A percentile compares a stretch with the other conserved stretches of the same genome.
phyloP scores from a whole-genome alignment of 2,113 vertebrate genomes.

The Todiramphus saurophagus region DNA sequence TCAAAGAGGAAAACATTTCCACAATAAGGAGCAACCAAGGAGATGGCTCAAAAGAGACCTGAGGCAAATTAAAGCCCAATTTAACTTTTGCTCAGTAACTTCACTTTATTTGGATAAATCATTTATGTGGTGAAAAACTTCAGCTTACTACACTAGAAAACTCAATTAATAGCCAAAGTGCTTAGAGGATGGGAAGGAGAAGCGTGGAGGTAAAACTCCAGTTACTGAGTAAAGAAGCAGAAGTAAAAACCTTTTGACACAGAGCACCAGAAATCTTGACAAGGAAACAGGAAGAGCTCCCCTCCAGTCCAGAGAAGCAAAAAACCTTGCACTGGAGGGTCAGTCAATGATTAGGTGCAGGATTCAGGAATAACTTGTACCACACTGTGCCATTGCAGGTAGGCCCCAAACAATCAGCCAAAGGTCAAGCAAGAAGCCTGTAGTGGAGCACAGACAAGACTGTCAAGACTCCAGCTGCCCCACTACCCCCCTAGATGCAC shows the following conservation, averaged over 20 bases:
- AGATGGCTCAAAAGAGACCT: conserved; percentile 60
- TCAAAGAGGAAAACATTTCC: conserved; percentile 42
- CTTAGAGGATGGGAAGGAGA: conserved; percentile 13
- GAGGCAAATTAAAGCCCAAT: conserved; percentile 75
- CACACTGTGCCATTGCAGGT: not conserved
- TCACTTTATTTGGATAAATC: conserved; percentile 75
- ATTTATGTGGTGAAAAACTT: conserved; percentile 71
- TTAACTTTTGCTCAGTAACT: conserved; percentile 75
- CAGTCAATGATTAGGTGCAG: not conserved
- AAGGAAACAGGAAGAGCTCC: not conserved
- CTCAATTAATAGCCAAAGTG: conserved; percentile 63
- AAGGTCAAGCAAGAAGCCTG: not conserved
- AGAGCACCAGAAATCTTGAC: not conserved
- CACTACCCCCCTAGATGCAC: not conserved
- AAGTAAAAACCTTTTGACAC: conserved; percentile 47
- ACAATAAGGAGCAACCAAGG: conserved; percentile 20
- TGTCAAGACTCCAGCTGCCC: not conserved
- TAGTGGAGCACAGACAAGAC: not conserved
- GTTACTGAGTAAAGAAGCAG: conserved; percentile 31
- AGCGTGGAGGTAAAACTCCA: conserved; percentile 23
- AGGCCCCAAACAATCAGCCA: not conserved
- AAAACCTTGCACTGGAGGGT: not conserved
- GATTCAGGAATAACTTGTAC: not conserved
- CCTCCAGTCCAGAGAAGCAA: not conserved
- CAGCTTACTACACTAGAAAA: conserved; percentile 60